These are phyloP conservation scores for Leptonema lineaticorne DNA, from an alignment of 1,140 invertebrate genomes.

Conservation along the genomic window DNA sequence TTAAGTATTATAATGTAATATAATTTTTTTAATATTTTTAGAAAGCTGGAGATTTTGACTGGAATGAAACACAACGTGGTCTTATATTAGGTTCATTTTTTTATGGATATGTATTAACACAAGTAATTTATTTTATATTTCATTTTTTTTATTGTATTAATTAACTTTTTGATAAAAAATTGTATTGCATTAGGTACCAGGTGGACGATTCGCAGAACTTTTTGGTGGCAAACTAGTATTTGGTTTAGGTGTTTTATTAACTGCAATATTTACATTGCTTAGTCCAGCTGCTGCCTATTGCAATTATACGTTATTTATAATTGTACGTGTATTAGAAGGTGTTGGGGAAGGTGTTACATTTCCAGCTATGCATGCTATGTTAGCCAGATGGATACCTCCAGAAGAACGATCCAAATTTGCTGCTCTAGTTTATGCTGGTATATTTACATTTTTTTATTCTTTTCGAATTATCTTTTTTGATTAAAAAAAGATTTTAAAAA, in stretches of 20 bases:
- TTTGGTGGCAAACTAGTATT: constrained; percentile 80
- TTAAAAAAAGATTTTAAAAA: not conserved
- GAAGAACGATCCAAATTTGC: constrained; percentile 79
- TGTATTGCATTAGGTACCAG: constrained; percentile 63
- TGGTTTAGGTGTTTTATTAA: constrained; percentile 73
- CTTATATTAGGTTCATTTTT: constrained; percentile 84
- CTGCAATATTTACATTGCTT: constrained; percentile 74
- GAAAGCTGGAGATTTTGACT: constrained; percentile 72
- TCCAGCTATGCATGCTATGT: constrained; percentile 80
- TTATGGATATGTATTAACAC: constrained; percentile 83
- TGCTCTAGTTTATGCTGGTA: constrained; percentile 76
- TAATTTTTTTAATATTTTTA: constrained; percentile 43
- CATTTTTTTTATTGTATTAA: not conserved
- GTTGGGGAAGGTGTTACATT: constrained; percentile 85
- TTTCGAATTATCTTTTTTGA: not conserved
- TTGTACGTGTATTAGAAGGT: constrained; percentile 79
- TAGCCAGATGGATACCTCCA: constrained; percentile 80
- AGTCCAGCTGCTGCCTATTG: constrained; percentile 72
- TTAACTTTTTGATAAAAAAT: not conserved
- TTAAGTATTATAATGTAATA: not conserved
- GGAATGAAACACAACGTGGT: constrained; percentile 77
- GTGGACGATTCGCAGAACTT: constrained; percentile 76
- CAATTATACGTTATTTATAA: constrained; percentile 71
- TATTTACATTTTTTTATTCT: constrained; percentile 23
- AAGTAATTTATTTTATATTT: constrained; percentile 52